Conservation (phyloP, 2,113 vertebrate species). For the Gobiocypris rarus region DNA sequence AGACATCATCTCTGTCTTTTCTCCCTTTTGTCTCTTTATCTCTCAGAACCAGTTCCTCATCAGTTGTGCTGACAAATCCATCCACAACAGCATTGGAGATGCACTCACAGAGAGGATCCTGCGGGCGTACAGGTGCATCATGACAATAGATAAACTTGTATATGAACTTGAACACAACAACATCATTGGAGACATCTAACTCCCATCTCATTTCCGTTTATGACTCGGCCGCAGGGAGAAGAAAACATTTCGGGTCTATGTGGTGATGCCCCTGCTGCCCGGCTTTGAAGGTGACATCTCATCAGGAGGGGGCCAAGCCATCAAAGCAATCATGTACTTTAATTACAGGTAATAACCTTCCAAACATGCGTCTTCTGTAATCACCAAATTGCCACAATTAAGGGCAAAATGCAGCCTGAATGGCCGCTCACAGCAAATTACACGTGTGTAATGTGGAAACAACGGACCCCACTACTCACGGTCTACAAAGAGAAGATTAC, state of each 20-base stretch:
- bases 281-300: conserved; percentile 70
- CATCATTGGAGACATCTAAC: background rate
- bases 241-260: conserved; percentile 57
- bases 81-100: conserved; percentile 57
- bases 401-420: conserved; percentile 70
- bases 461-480: conserved; percentile 67
- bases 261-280: conserved; percentile 56
- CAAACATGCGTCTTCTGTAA: conserved; percentile 73
- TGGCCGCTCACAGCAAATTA: conserved; percentile 69
- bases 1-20: background rate
- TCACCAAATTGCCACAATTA: conserved; percentile 81
- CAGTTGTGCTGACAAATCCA: conserved; percentile 52
- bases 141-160: background rate
- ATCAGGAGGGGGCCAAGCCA: conserved; percentile 70
- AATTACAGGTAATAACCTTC: conserved; percentile 81
- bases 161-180: conserved; percentile 18
- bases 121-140: conserved; percentile 54
- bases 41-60: conserved; percentile 61
- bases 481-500: conserved; percentile 62
- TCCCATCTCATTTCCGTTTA: background rate
- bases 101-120: conserved; percentile 53
- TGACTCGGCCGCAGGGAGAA: conserved; percentile 49
- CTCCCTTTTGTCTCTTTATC: background rate
- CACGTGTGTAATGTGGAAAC: conserved; percentile 71
- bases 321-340: conserved; percentile 81